Percentiles rank a stretch among this genome's conserved stretches.
Conservation (phyloP, 2,113 vertebrate species). For the Circaetus cinerascens region DNA sequence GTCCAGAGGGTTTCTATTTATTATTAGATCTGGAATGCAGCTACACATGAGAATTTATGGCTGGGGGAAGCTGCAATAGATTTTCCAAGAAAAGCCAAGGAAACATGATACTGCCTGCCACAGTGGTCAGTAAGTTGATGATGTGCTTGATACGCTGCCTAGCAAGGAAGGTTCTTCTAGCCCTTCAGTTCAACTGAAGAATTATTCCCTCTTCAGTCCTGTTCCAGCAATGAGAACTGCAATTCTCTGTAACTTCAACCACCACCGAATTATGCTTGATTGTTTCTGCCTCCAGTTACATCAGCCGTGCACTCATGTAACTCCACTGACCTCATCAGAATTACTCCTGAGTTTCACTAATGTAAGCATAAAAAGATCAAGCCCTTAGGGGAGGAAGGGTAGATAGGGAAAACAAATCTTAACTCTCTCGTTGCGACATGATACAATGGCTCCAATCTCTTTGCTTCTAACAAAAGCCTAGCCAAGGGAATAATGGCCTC, state of each 20-base stretch:
- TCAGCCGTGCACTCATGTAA: not conserved
- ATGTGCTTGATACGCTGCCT: not conserved
- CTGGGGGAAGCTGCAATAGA: not conserved
- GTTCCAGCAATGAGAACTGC: not conserved
- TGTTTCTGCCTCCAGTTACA: not conserved
- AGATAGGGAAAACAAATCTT: not conserved
- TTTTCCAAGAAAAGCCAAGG: conserved; percentile 46
- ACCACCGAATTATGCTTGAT: not conserved
- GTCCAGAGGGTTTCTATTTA: not conserved
- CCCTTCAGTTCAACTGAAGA: not conserved
- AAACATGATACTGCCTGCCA: conserved; percentile 13
- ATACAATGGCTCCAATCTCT: not conserved
- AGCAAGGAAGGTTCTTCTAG: not conserved
- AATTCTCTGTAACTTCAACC: not conserved
- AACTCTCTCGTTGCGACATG: not conserved
- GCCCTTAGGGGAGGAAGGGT: not conserved
- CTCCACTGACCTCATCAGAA: not conserved
- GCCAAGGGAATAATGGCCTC: not conserved
- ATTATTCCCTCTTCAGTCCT: not conserved
- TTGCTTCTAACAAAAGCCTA: not conserved
- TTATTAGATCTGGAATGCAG: conserved; percentile 26
- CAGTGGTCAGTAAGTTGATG: not conserved
- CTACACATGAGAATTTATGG: conserved; percentile 14
- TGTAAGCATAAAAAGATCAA: not conserved
- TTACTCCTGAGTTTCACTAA: not conserved